A percentile compares a stretch with the other conserved stretches of the same genome.
Conservation (phyloP, 2,888 invertebrate genomes). For the Caenorhabditis uteleia region DNA sequence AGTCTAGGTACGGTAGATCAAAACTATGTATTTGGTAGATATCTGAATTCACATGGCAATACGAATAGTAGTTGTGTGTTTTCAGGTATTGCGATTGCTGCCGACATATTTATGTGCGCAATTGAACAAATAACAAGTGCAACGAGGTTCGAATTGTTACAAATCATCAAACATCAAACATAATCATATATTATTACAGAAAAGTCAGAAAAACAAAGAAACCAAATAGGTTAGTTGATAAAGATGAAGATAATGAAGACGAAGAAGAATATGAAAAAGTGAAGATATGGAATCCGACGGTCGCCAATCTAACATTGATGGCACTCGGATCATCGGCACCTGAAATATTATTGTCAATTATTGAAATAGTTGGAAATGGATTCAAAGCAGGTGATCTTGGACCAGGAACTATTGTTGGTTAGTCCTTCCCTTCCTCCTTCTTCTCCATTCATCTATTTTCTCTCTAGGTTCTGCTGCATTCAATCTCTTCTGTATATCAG, state of each 20-base stretch:
- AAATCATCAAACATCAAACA: too few relatives aligned
- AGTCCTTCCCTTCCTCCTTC: too few relatives aligned
- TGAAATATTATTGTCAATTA: slow-evolving; percentile 74
- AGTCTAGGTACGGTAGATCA: too few relatives aligned
- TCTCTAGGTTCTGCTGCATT: slow-evolving; percentile 74
- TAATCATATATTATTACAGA: slow-evolving; percentile 2
- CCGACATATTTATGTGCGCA: slow-evolving; percentile 75
- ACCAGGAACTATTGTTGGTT: slow-evolving; percentile 76
- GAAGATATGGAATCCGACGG: slow-evolving; percentile 75
- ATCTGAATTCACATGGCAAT: too few relatives aligned
- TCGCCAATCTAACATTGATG: slow-evolving; percentile 75
- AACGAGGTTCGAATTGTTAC: slow-evolving; percentile 28
- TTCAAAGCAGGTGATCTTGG: slow-evolving; percentile 73
- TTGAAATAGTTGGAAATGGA: slow-evolving; percentile 75
- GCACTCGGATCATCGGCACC: slow-evolving; percentile 75
- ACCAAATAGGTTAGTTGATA: slow-evolving; percentile 40
- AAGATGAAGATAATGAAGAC: slow-evolving; percentile 6
- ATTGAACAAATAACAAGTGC: slow-evolving; percentile 74
- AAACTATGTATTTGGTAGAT: too few relatives aligned
- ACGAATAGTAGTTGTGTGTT: too few relatives aligned
- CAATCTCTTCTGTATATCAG: slow-evolving; percentile 74
- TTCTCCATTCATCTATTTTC: too few relatives aligned
- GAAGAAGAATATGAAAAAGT: slow-evolving; percentile 76
- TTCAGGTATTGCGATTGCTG: slow-evolving; percentile 73
- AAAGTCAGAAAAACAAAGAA: slow-evolving; percentile 71